Base-by-base conservation (phyloP, 2,113 vertebrate genomes). In the Aepyceros melampus region DNA sequence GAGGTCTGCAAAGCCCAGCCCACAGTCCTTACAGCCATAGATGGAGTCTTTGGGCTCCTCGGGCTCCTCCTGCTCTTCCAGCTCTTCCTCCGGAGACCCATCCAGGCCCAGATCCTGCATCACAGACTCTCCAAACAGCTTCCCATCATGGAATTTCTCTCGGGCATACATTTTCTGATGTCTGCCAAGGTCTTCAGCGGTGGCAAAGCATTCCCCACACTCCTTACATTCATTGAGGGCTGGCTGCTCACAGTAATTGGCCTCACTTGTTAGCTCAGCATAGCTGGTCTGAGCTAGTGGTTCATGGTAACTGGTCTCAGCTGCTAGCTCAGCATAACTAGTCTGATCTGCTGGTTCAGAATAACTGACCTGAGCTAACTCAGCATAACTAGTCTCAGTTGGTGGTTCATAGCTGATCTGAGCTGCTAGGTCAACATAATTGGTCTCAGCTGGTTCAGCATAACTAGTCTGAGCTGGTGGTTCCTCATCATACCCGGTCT, bases 1-100 rank as follows among this genome's bases (percentile, higher is more conserved):
- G 0, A 90, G 95, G 6, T 96, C 56, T 0, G 67, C 81, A 1
- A 97, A 98, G 76, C 97, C 94, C 12, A 95, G 87, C 1, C 97
- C 98, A 2, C 97, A n/a, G n/a, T n/a, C n/a, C n/a, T n/a, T n/a
- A n/a, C n/a, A n/a, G n/a, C n/a, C n/a, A n/a, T n/a, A n/a, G n/a
- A n/a, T n/a, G n/a, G n/a, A n/a, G n/a, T n/a, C n/a, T n/a, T n/a
- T n/a, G n/a, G n/a, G n/a, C n/a, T n/a, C n/a, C n/a, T n/a, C n/a
- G n/a, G n/a, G n/a, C n/a, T n/a, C n/a, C n/a, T n/a, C n/a, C n/a
- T n/a, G n/a, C n/a, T n/a, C n/a, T n/a, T n/a, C n/a, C n/a, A n/a
- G n/a, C n/a, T n/a, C n/a, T n/a, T n/a, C 76, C 51, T 82, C 64
- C 27, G 10, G 62, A 17, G 49, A 12, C 2, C 89, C 43, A 0